phyloP scores from a whole-genome alignment of 1,140 invertebrate genomes.

The Hycleus phaleratus region DNA sequence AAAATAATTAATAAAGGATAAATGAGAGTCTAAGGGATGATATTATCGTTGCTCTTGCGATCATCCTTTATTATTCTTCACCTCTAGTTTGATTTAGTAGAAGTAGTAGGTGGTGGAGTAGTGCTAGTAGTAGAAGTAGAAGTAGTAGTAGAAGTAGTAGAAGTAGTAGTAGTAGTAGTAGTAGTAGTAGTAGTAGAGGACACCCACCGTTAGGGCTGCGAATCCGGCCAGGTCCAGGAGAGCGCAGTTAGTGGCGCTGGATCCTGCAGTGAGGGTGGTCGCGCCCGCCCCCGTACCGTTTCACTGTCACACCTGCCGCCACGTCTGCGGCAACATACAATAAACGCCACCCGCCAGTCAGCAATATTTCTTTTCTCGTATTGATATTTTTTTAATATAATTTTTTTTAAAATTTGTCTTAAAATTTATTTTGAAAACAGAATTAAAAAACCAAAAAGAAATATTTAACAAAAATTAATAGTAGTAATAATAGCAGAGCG shows the following conservation, averaged over 20 bases:
- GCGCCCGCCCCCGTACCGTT: constrained; percentile 17
- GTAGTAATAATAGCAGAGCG: constrained; percentile 1
- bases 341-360: constrained; percentile 19
- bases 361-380: constrained; percentile 12
- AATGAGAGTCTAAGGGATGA: too few species aligned
- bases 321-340: constrained; percentile 17
- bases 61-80: too few species aligned
- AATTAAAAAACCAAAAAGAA: too few species aligned
- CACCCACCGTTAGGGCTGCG: constrained; percentile 35
- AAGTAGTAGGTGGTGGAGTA: too few species aligned
- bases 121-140: too few species aligned
- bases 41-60: too few species aligned
- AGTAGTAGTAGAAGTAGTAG: too few species aligned
- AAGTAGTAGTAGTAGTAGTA: background rate
- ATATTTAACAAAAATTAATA: constrained; percentile 1
- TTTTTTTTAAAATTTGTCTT: background rate
- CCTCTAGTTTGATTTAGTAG: too few species aligned
- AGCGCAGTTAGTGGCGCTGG: constrained; percentile 32
- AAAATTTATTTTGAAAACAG: background rate
- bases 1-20: too few species aligned
- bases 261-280: constrained; percentile 22
- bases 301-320: constrained; percentile 17
- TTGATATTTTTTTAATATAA: background rate
- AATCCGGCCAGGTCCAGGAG: constrained; percentile 38
- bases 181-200: constrained; percentile 2